Evolutionary conservation across 2,113 vertebrate genomes (phyloP).

Genomic region (Coreoperca whiteheadi): DNA sequence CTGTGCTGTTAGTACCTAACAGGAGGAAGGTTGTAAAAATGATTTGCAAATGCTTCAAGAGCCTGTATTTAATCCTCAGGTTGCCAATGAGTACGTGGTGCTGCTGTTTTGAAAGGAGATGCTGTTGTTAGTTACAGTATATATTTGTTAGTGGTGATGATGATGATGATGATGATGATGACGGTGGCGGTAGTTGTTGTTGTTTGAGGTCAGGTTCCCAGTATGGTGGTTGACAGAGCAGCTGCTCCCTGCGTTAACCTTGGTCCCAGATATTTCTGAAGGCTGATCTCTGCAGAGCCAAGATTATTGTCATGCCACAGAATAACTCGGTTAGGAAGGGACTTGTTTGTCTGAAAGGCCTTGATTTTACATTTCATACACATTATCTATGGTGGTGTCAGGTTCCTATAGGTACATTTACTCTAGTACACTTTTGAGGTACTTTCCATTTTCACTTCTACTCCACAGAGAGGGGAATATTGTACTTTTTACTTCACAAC

Average conservation of each 20-base stretch:
- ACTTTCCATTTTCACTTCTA: neutral
- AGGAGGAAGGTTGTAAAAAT: too few species aligned
- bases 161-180: neutral
- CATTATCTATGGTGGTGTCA: neutral
- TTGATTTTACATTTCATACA: neutral
- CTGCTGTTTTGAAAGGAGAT: conserved; percentile 21
- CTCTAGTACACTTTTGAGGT: too few species aligned
- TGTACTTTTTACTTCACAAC: neutral
- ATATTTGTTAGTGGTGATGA: conserved; percentile 14
- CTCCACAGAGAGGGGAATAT: neutral
- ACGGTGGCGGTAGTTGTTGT: accelerated
- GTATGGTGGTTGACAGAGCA: conserved; percentile 41
- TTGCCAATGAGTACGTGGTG: neutral
- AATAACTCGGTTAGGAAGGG: neutral
- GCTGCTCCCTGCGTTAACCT: conserved; percentile 48
- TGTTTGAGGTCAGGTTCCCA: conserved; percentile 19
- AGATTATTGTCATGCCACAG: conserved; percentile 36
- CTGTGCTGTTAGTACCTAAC: neutral
- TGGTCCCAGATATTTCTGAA: conserved; percentile 47
- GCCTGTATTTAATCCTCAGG: neutral
- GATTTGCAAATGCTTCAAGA: too few species aligned
- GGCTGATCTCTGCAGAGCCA: conserved; percentile 40
- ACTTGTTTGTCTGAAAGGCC: conserved; percentile 14
- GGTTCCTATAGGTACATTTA: neutral
- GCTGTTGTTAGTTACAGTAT: conserved; percentile 24